These are phyloP conservation scores for Globia sparganii DNA, from an alignment of 2,888 invertebrate species.

Conservation along the genomic window DNA sequence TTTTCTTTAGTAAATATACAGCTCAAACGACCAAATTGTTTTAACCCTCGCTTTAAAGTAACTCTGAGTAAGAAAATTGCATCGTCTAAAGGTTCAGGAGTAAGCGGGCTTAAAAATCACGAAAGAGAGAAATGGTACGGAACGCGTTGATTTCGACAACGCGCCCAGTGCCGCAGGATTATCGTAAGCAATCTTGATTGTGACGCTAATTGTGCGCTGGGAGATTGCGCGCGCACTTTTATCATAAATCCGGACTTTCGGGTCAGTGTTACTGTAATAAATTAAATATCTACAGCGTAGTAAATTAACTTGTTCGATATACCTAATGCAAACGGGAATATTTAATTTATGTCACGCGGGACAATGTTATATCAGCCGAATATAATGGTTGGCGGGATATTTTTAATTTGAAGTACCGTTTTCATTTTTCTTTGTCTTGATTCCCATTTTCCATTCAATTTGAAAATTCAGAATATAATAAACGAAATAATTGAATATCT, in stretches of 20 bases:
- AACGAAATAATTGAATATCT: constrained; percentile 13
- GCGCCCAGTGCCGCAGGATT: constrained; percentile 67
- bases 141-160: constrained; percentile 54
- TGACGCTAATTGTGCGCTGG: constrained; percentile 79
- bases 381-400: constrained; percentile 33
- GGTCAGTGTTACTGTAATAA: constrained; percentile 65
- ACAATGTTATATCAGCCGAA: constrained; percentile 51
- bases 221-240: constrained; percentile 55
- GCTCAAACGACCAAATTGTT: constrained; percentile 61
- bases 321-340: constrained; percentile 70
- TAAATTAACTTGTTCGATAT: constrained; percentile 75
- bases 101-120: constrained; percentile 48
- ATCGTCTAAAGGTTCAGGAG: constrained; percentile 44
- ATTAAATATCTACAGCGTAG: constrained; percentile 67
- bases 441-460: constrained; percentile 14
- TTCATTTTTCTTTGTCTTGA: constrained; percentile 8
- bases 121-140: constrained; percentile 34
- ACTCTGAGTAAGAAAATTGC: constrained; percentile 57
- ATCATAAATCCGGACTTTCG: constrained; percentile 49
- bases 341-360: constrained; percentile 64
- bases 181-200: constrained; percentile 80
- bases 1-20: constrained; percentile 51
- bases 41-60: constrained; percentile 53
- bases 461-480: not conserved
- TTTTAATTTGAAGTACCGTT: constrained; percentile 18